Evolutionary conservation across 2,888 invertebrate species (phyloP).

Genomic region (Antheraea yamamai): DNA sequence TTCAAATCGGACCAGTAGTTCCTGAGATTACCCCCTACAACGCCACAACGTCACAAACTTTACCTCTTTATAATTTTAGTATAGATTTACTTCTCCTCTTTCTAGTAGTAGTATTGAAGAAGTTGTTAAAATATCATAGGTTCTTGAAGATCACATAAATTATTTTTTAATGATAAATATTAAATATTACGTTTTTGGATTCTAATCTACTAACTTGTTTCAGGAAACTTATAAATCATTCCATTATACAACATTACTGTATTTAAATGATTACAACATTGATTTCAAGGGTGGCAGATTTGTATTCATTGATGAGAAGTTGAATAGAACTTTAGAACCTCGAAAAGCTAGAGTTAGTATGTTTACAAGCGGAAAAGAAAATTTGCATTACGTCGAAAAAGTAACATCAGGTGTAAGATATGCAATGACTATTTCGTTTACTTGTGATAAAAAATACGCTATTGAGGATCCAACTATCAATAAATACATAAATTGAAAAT

Average conservation of each 20-base stretch:
- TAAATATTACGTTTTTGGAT: not conserved
- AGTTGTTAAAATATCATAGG: not conserved
- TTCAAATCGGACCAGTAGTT: no score
- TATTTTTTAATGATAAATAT: not conserved
- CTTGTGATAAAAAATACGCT: constrained; percentile 87
- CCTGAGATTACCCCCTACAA: no score
- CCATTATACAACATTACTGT: constrained; percentile 92
- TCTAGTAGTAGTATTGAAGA: not conserved
- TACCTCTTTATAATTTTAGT: no score
- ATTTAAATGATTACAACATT: constrained; percentile 87
- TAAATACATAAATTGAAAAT: constrained; percentile 47
- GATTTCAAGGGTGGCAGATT: constrained; percentile 94
- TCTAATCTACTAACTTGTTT: constrained; percentile 41
- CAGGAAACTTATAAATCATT: constrained; percentile 93
- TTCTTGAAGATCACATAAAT: not conserved
- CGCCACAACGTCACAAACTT: no score
- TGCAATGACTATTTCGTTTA: constrained; percentile 93
- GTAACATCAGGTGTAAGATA: constrained; percentile 89
- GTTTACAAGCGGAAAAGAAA: constrained; percentile 94
- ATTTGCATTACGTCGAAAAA: constrained; percentile 91
- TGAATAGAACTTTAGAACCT: constrained; percentile 88
- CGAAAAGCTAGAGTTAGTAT: constrained; percentile 89
- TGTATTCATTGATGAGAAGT: constrained; percentile 87
- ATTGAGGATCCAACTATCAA: constrained; percentile 80
- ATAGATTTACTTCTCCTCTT: not conserved